Base-by-base conservation (phyloP, 2,888 invertebrate genomes). In the Protula sp. region DNA sequence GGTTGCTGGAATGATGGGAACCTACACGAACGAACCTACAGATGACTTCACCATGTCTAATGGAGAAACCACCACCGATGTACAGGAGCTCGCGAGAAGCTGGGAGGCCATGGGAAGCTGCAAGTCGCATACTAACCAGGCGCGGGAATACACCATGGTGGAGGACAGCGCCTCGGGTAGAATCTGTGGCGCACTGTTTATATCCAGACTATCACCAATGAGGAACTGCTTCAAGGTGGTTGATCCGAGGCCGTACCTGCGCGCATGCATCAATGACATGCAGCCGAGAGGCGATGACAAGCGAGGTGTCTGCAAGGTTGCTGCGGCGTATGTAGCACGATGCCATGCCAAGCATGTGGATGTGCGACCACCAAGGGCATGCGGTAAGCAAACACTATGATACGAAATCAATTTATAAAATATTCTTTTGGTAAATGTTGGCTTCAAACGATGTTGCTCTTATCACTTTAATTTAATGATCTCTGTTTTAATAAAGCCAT, bases 1-100 rank as follows among this genome's bases (percentile, higher is more conserved):
- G 73, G 87, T 91, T 0, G 92, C 90, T 1, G 94, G 95, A 0
- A 83, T 95, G 0, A 85, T 94, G 57, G 95, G 95, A 22, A 91
- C 91, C 0, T 89, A 91, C 85, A 91, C 92, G 83, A 91, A 94
- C 79, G 95, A 95, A 74, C 87, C 87, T 3, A 87, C 84, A 71
- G 92, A 92, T 77, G 94, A 95, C 75, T 84, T 87, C 54, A 85
- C 86, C 30, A 85, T 86, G 1, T 45, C 48, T 28, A 84, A 86
- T 68, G 86, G 86, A 54, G 27, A 24, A 2, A n/a, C 47, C n/a
- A 47, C 50, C 3, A 28, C 50, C 55, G 31, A 27, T 28, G 45
- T 50, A 14, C 56, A 57, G 22, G 24, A 55, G 30, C 47, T 65
- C 51, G 88, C 87, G 47, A 89, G 89, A 77, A 85, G 88, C 0